These are phyloP conservation scores for Boleophthalmus pectinirostris DNA, from an alignment of 2,113 vertebrate genomes.

Conservation along the genomic window DNA sequence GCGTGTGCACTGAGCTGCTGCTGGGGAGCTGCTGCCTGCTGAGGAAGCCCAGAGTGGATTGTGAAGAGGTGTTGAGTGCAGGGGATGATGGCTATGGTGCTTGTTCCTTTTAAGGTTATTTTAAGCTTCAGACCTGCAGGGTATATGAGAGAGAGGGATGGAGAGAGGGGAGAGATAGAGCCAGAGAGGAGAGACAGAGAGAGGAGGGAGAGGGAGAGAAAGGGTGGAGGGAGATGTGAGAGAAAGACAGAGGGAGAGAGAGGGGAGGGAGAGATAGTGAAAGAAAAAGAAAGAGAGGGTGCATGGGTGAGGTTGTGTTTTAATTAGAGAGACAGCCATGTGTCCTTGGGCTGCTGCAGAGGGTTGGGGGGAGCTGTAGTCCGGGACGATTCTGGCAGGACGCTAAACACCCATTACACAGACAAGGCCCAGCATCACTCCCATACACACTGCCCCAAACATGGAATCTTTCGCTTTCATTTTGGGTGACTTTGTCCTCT, in stretches of 20 bases:
- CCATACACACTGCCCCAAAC: background rate
- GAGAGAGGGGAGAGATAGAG: constrained; percentile 1
- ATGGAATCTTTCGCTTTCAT: background rate
- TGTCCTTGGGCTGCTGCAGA: constrained; percentile 76
- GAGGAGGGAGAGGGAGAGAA: background rate
- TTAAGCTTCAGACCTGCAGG: constrained; percentile 71
- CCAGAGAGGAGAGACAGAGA: constrained; percentile 24
- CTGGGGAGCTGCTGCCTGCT: constrained; percentile 57
- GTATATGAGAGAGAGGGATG: constrained; percentile 26
- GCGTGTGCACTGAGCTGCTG: constrained; percentile 42
- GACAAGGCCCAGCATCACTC: constrained; percentile 35
- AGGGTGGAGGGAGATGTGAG: background rate
- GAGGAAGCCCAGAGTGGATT: constrained; percentile 65
- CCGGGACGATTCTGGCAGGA: constrained; percentile 68
- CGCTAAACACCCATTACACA: constrained; percentile 74
- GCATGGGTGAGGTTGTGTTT: constrained; percentile 64
- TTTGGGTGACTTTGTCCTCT: background rate
- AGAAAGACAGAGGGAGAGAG: background rate
- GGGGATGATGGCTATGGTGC: constrained; percentile 59
- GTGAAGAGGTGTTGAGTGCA: constrained; percentile 71
- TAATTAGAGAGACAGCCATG: constrained; percentile 76
- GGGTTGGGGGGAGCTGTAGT: constrained; percentile 71
- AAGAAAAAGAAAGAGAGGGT: constrained; percentile 19
- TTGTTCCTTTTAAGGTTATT: constrained; percentile 74
- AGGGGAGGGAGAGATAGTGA: background rate